Percentiles rank a stretch among this genome's conserved stretches.
Evolutionary conservation across 2,113 vertebrate species (phyloP).

Genomic region (Plecturocebus donacophilus): DNA sequence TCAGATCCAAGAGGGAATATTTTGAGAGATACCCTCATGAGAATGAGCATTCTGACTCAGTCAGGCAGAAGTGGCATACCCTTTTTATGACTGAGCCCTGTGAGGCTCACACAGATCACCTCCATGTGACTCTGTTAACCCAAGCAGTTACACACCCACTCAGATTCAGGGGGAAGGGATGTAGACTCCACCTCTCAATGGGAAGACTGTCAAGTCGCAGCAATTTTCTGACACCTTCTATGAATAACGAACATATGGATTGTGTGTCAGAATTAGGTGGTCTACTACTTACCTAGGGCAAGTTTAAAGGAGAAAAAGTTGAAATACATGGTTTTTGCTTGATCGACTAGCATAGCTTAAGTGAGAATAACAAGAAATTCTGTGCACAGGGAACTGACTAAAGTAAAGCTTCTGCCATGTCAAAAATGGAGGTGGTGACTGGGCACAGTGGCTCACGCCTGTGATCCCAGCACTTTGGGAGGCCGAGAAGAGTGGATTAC

Average conservation of each 20-base stretch:
- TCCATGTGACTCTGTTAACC: neutral
- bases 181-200: neutral
- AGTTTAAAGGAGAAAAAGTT: neutral
- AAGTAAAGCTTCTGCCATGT: neutral
- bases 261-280: neutral
- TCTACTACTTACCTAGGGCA: neutral
- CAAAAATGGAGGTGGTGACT: neutral
- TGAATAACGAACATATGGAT: neutral
- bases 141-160: neutral
- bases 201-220: neutral
- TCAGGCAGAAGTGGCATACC: neutral
- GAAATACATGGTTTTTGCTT: neutral
- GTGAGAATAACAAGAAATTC: neutral
- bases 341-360: neutral
- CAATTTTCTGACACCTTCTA: neutral
- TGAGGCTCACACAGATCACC: neutral
- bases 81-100: neutral
- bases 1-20: neutral
- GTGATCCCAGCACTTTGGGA: too few relatives aligned
- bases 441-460: too few relatives aligned
- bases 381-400: neutral
- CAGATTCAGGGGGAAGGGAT: neutral
- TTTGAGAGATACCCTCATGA: neutral
- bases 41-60: neutral
- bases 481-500: too few relatives aligned